Conservation (phyloP, 2,888 invertebrate species). For the Dasypogon diadema region DNA sequence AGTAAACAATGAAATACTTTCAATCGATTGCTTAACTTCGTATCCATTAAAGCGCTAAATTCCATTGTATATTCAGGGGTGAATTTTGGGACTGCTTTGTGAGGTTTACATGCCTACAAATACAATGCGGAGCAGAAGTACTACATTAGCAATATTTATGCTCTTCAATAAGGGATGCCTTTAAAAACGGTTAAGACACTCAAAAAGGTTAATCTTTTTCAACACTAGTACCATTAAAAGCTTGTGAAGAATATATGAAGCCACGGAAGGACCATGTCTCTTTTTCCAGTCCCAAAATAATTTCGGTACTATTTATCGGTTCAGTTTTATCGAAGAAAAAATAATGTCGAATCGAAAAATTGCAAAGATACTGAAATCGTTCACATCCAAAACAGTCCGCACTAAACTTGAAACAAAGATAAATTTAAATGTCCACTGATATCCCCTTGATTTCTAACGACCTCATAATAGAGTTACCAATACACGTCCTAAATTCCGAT, state of each 20-base stretch:
- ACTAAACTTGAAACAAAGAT: conserved; percentile 28
- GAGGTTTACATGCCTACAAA: neutral
- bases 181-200: conserved; percentile 8
- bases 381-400: conserved; percentile 12
- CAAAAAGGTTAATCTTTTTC: neutral
- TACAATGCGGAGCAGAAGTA: neutral
- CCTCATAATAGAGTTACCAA: conserved; percentile 46
- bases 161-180: conserved; percentile 9
- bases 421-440: conserved; percentile 39
- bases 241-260: conserved; percentile 9
- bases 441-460: conserved; percentile 35
- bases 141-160: neutral
- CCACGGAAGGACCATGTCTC: conserved; percentile 1
- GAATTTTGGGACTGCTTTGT: neutral
- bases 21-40: conserved; percentile 40
- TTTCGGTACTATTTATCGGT: conserved; percentile 27
- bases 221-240: conserved; percentile 22
- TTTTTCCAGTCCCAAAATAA: conserved; percentile 7
- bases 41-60: conserved; percentile 1
- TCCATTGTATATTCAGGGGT: neutral
- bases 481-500: conserved; percentile 52
- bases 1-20: conserved; percentile 42
- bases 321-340: conserved; percentile 21
- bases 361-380: neutral
- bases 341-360: neutral